A percentile compares a stretch with the other conserved stretches of the same genome.
Evolutionary conservation across 2,113 vertebrate species (phyloP).

Genomic region (Larimichthys polyactis): DNA sequence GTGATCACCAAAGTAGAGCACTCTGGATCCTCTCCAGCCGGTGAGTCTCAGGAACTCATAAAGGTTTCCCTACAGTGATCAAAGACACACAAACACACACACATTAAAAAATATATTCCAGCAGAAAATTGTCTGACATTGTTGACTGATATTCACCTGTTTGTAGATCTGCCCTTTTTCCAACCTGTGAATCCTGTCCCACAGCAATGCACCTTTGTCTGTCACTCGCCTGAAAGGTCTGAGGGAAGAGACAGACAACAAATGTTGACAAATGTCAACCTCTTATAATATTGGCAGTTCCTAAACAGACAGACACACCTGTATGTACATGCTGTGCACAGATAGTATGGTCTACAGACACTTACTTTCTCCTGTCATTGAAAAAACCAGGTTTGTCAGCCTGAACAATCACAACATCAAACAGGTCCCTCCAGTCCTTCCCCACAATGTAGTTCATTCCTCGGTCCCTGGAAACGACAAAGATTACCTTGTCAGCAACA

Average conservation of each 20-base stretch:
- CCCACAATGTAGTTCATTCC: conserved; percentile 98
- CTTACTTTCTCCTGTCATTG: conserved; percentile 96
- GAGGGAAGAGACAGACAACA: conserved; percentile 44
- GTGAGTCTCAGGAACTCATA: conserved; percentile 99
- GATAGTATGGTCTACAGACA: neutral
- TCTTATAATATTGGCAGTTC: neutral
- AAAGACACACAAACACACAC: conserved; percentile 11
- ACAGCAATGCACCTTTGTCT: conserved; percentile 93
- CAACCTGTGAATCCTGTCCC: conserved; percentile 95
- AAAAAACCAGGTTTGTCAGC: conserved; percentile 98
- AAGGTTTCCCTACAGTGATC: conserved; percentile 90
- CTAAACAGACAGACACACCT: conserved; percentile 1
- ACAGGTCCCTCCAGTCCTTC: conserved; percentile 97
- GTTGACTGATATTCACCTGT: conserved; percentile 86
- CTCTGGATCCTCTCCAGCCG: conserved; percentile 97
- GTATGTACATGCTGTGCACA: neutral
- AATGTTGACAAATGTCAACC: conserved; percentile 24
- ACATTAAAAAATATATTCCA: neutral
- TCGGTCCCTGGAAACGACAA: conserved; percentile 86
- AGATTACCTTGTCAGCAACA: conserved; percentile 27
- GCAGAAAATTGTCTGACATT: neutral
- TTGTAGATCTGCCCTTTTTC: conserved; percentile 99
- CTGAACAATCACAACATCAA: conserved; percentile 97
- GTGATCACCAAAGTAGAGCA: conserved; percentile 98
- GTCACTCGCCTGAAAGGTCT: conserved; percentile 97